Conservation (phyloP, 2,888 invertebrate genomes). For the Tenthredo notha region DNA sequence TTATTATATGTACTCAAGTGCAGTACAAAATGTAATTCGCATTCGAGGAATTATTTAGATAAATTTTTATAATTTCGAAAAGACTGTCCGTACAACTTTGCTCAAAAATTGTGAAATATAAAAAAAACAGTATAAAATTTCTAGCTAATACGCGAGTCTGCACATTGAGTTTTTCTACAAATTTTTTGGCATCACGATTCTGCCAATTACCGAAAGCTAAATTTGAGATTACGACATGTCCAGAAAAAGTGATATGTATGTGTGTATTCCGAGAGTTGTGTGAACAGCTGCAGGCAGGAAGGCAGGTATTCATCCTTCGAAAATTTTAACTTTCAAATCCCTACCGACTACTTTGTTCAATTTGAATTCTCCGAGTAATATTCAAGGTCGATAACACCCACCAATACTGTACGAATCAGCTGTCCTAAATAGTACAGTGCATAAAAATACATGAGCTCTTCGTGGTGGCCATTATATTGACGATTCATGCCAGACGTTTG, state of each 20-base stretch:
- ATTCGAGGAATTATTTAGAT: background rate
- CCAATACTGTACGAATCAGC: slow-evolving; percentile 24
- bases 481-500: background rate
- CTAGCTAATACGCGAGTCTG: background rate
- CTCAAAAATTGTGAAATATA: background rate
- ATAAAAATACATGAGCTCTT: slow-evolving; percentile 23
- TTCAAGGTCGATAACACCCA: slow-evolving; percentile 42
- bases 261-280: background rate
- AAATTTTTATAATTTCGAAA: background rate
- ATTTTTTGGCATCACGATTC: background rate
- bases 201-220: background rate
- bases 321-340: slow-evolving; percentile 2
- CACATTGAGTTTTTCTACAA: background rate
- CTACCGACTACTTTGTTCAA: background rate
- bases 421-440: slow-evolving; percentile 46
- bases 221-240: background rate
- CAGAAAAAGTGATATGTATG: background rate
- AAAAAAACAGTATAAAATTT: slow-evolving; percentile 8
- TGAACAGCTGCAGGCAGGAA: background rate
- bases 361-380: background rate
- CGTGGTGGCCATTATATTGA: slow-evolving; percentile 13
- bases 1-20: background rate
- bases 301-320: background rate
- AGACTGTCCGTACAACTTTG: background rate
- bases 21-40: background rate